Base-by-base conservation (phyloP, 1,140 invertebrate species). In the Notospermus geniculatus region DNA sequence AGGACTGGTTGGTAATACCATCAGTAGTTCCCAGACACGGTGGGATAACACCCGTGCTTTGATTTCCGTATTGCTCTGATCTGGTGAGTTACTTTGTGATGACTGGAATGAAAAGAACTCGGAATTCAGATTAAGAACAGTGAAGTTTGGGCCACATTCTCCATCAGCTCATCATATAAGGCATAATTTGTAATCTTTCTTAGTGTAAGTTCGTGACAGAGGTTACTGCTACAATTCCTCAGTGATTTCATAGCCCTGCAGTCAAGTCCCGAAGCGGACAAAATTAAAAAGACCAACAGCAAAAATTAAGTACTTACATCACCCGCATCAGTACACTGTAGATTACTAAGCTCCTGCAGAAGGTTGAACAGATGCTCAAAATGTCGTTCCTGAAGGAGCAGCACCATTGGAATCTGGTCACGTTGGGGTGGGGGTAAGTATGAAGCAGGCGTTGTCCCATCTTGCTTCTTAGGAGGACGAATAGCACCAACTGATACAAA, bases 31-130 rank as follows among this genome's bases (percentile, higher is more conserved):
- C 94, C 94, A 96, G 0, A 96, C 79, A 55, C 75, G 74, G 5
- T 93, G 84, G 0, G 93, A 96, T 32, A 96, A 76, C 0, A 95
- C 86, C 76, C 94, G 90, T 0, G 92, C 92, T 83, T 93, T 94
- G 1, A 90, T 93, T 70, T 94, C 90, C 0, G 90, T 87, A 60
- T 91, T 86, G n/a, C 87, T 68, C 19, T 67, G 62, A 45, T 75
- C 73, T 55, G 78, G 74, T 25, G 64, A 85, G 67, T 91, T 88
- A 87, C 4, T 36, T 15, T 87, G 66, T 54, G 79, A 77, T n/a
- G 32, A 36, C 32, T 36, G 32, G 32, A 36, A 36, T 36, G 32
- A n/a, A n/a, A n/a, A n/a, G n/a, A n/a, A n/a, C n/a, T n/a, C n/a
- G n/a, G n/a, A n/a, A n/a, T n/a, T n/a, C n/a, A n/a, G n/a, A n/a